Base-by-base conservation (phyloP, 2,888 invertebrate genomes). In the Nomada ferruginata region DNA sequence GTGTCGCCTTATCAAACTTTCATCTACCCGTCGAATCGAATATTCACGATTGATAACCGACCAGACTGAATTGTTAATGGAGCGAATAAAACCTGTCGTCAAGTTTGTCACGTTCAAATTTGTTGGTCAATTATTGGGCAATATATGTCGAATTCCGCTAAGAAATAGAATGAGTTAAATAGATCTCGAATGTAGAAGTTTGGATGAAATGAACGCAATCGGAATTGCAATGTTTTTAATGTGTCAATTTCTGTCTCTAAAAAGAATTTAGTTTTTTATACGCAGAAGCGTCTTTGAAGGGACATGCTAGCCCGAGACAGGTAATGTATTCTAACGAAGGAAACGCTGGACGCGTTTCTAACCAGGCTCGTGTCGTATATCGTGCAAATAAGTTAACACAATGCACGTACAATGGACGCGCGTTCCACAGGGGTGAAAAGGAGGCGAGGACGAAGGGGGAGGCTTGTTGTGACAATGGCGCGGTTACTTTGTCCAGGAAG, bases 401-500 rank as follows among this genome's bases (percentile, higher is more conserved):
- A 82, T 76, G 82, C 79, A 84, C 79, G 80, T 71, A 89, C 85
- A 88, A 87, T 89, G 83, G 83, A 79, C 82, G 74, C 59, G 60
- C 68, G 82, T 59, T 70, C 70, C 70, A 63, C 29, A 18, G 15
- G 71, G 82, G 63, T 64, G 79, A 42, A 76, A 80, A 79, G 84
- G 76, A 66, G 70, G 53, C 36, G 47, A 57, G 65, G 64, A 55
- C 47, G 75, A 60, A 60, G 80, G 79, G 88, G 84, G 80, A 78
- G 84, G 86, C 82, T 83, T 89, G 89, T 89, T 82, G 87, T 87
- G 87, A 90, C 89, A 89, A 90, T 89, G 83, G 87, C 83, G 89
- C 82, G 87, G 88, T 89, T 90, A 89, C 90, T 90, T 90, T 90
- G 90, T 90, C 88, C 90, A 88, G 89, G 90, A 90, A 89, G 88